Evolutionary conservation across 2,113 vertebrate species (phyloP).

Genomic region (Ginglymostoma cirratum): DNA sequence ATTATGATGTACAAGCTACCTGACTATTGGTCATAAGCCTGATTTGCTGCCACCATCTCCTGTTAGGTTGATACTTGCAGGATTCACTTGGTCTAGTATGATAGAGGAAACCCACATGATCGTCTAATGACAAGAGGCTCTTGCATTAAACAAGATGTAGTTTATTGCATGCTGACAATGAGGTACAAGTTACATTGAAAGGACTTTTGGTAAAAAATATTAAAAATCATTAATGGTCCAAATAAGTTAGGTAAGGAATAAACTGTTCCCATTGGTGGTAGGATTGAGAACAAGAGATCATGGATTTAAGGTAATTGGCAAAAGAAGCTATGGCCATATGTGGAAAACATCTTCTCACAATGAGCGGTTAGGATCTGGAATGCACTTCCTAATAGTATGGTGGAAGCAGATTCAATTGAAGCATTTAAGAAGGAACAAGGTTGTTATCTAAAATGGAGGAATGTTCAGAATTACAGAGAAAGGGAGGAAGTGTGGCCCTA

Average conservation of each 20-base stretch:
- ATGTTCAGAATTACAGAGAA: neutral
- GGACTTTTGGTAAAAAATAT: neutral
- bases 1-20: no score
- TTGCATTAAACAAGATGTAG: no score
- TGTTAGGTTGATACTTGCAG: no score
- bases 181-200: neutral
- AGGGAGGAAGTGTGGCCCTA: neutral
- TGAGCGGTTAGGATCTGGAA: neutral
- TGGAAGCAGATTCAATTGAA: neutral
- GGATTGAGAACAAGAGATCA: neutral
- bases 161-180: no score
- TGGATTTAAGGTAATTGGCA: no score
- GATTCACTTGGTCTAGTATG: no score
- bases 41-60: no score
- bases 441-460: neutral
- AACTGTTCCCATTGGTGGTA: neutral
- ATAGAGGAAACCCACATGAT: no score
- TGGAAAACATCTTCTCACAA: no score
- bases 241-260: neutral
- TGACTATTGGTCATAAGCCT: no score
- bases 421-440: neutral
- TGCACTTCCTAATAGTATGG: neutral
- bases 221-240: neutral
- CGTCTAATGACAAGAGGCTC: no score
- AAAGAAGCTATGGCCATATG: no score